Conservation (phyloP, 2,888 invertebrate genomes). For the Dryococelus australis region DNA sequence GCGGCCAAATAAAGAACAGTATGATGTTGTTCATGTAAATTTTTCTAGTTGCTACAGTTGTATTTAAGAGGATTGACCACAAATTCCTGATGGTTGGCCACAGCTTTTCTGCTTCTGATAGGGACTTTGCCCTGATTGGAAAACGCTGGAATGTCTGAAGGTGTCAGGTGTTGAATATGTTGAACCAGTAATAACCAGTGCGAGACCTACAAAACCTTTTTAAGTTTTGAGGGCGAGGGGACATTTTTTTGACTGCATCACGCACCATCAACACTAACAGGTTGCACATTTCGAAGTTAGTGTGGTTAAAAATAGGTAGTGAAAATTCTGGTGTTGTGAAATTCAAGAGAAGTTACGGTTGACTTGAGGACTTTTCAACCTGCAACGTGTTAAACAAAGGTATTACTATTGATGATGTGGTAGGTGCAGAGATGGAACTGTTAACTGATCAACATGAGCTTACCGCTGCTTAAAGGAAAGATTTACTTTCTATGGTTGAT, state of each 20-base stretch:
- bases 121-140: constrained; percentile 46
- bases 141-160: constrained; percentile 41
- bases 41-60: constrained; percentile 34
- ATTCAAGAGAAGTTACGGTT: not conserved
- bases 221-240: not conserved
- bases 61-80: too few relatives aligned
- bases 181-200: too few relatives aligned
- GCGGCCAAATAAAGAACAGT: constrained; percentile 30
- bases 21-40: constrained; percentile 19
- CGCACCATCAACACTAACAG: not conserved
- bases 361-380: too few relatives aligned
- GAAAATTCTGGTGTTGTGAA: not conserved
- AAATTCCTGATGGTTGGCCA: constrained; percentile 46
- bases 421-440: too few relatives aligned
- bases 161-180: not conserved
- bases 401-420: too few relatives aligned
- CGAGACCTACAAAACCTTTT: not conserved
- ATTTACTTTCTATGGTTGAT: too few relatives aligned
- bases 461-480: too few relatives aligned
- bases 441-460: too few relatives aligned
- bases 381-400: too few relatives aligned
- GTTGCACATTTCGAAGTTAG: not conserved
- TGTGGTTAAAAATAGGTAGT: constrained; percentile 2
- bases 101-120: constrained; percentile 44
- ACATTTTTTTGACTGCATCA: not conserved